Conservation (phyloP, 2,797 vertebrate species). For the Sebastes umbrosus region DNA sequence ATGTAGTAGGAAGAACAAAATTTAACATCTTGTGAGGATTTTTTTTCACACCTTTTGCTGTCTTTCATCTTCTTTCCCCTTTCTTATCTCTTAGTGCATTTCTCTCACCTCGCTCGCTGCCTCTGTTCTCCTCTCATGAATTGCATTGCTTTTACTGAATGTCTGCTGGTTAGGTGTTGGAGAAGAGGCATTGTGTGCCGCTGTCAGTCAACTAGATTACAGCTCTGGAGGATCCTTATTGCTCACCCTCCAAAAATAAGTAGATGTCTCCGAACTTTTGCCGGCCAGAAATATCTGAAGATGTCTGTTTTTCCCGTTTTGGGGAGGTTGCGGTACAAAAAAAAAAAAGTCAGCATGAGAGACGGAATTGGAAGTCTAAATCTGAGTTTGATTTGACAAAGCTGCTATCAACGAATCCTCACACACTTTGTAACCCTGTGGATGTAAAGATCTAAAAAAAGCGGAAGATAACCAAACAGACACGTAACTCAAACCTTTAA, state of each 20-base stretch:
- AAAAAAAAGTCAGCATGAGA: conserved; percentile 30
- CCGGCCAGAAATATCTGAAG: conserved; percentile 59
- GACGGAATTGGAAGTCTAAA: conserved; percentile 25
- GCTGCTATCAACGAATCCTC: conserved; percentile 21
- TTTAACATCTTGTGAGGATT: conserved; percentile 49
- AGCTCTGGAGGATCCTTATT: conserved; percentile 66
- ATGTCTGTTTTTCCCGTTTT: conserved; percentile 30
- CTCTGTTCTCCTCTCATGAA: conserved; percentile 66
- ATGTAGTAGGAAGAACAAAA: conserved; percentile 51
- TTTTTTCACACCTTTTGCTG: conserved; percentile 31
- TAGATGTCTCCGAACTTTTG: conserved; percentile 51
- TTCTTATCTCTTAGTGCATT: conserved; percentile 68
- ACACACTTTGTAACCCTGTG: background rate
- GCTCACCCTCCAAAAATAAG: conserved; percentile 72
- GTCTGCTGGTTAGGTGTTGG: conserved; percentile 64
- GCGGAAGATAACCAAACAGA: conserved; percentile 5
- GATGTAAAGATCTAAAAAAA: conserved; percentile 27
- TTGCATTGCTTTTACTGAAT: conserved; percentile 66
- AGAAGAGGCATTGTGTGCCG: conserved; percentile 66
- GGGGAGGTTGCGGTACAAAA: conserved; percentile 10
- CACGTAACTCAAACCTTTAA: background rate
- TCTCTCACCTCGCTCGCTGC: conserved; percentile 51
- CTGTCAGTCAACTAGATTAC: conserved; percentile 80
- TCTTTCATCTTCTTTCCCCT: conserved; percentile 64
- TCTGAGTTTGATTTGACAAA: conserved; percentile 49